Conservation (phyloP, 2,113 vertebrate genomes). For the Ibidorhyncha struthersii region DNA sequence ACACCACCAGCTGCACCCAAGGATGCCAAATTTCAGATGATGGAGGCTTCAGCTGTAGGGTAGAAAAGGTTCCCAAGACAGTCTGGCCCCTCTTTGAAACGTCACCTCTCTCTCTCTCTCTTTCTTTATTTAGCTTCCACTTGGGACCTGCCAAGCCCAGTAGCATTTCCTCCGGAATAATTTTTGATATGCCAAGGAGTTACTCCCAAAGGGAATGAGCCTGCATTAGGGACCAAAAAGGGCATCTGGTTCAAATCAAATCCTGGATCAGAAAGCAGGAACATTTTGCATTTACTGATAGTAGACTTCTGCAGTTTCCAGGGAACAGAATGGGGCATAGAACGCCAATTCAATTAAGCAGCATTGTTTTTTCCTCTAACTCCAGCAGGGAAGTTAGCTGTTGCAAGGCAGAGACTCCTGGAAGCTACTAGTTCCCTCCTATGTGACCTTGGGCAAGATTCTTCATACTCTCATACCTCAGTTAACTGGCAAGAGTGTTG, state of each 20-base stretch:
- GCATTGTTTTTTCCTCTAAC: background rate
- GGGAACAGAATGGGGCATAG: background rate
- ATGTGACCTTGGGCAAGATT: conserved; percentile 10
- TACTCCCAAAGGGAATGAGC: conserved; percentile 1
- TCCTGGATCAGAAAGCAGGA: background rate
- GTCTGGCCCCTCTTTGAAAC: background rate
- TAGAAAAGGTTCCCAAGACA: background rate
- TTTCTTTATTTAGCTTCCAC: background rate
- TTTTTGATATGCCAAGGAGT: conserved; percentile 11
- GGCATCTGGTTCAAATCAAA: conserved; percentile 54
- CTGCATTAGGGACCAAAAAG: background rate
- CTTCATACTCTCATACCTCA: background rate
- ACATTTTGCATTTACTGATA: conserved; percentile 18
- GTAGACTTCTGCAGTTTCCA: background rate
- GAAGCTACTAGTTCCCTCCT: background rate
- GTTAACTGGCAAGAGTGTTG: background rate
- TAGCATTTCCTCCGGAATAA: conserved; percentile 12
- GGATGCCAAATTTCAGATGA: background rate
- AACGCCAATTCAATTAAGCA: conserved; percentile 47
- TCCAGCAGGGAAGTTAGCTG: background rate
- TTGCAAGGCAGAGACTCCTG: background rate
- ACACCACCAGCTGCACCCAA: background rate
- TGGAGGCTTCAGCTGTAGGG: background rate
- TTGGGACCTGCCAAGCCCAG: background rate
- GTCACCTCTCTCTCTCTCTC: background rate